Conservation (phyloP, 2,888 invertebrate genomes). For the Fragum sueziense region DNA sequence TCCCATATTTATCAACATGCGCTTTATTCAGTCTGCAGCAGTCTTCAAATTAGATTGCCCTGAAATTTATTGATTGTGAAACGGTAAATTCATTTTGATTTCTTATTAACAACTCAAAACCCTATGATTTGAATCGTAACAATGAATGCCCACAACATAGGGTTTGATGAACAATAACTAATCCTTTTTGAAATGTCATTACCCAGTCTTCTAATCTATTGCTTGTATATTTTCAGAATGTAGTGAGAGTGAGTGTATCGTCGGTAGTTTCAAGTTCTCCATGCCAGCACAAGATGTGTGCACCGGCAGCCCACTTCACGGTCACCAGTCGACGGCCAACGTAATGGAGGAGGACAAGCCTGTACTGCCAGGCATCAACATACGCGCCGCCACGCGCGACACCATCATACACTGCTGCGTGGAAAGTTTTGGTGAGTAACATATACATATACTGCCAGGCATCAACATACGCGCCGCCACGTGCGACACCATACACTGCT, state of each 20-base stretch:
- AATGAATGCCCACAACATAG: too few species aligned
- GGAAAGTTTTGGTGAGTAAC: slow-evolving; percentile 82
- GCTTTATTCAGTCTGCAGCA: too few species aligned
- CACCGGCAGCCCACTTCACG: slow-evolving; percentile 45
- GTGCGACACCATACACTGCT: slow-evolving; percentile 81
- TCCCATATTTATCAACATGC: too few species aligned
- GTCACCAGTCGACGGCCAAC: slow-evolving; percentile 45
- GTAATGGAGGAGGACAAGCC: slow-evolving; percentile 79
- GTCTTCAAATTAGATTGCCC: too few species aligned
- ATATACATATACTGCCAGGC: slow-evolving; percentile 74
- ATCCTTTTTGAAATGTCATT: neutral
- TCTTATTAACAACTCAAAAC: too few species aligned
- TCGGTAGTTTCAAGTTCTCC: slow-evolving; percentile 57
- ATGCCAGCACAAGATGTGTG: slow-evolving; percentile 65
- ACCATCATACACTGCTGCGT: slow-evolving; percentile 82
- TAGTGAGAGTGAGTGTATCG: slow-evolving; percentile 60
- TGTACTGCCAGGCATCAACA: slow-evolving; percentile 74
- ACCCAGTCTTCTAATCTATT: neutral
- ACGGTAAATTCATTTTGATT: too few species aligned
- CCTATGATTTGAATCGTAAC: too few species aligned
- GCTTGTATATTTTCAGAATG: slow-evolving; percentile 58
- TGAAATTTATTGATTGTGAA: too few species aligned
- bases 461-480: slow-evolving; percentile 78
- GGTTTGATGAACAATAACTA: too few species aligned
- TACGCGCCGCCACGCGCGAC: slow-evolving; percentile 80